These are phyloP conservation scores for Geophilus truncorum DNA, from an alignment of 2,888 invertebrate genomes.

Conservation along the genomic window DNA sequence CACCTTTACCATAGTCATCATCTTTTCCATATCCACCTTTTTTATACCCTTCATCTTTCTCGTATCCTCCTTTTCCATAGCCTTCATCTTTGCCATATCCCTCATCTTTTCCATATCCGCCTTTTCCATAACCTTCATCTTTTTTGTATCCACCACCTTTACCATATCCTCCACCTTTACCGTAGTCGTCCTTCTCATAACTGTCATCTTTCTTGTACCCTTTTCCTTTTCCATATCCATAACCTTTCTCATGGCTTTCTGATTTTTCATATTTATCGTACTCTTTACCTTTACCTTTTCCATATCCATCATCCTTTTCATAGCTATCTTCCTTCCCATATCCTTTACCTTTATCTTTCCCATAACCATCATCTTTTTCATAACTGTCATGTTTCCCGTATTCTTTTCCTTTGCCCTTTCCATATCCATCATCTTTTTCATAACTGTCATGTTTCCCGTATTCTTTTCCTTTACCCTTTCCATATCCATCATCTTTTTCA, in stretches of 20 bases:
- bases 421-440: neutral
- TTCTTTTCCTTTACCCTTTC: neutral
- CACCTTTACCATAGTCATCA: neutral
- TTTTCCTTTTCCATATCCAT: neutral
- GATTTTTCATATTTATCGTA: neutral
- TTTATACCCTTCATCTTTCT: neutral
- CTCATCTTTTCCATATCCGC: neutral
- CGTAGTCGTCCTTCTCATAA: neutral
- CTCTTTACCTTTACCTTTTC: neutral
- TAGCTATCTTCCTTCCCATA: neutral
- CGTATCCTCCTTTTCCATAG: neutral
- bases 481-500: neutral
- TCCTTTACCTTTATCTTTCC: neutral
- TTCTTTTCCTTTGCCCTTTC: neutral
- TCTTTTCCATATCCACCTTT: neutral
- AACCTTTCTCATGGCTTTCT: too few species aligned
- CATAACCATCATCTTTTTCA: neutral
- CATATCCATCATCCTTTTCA: neutral
- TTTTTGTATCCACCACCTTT: neutral
- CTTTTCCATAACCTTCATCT: neutral
- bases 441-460: neutral
- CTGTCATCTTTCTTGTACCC: neutral
- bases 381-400: neutral
- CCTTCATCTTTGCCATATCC: neutral
- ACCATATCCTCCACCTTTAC: neutral